Base-by-base conservation (phyloP, 2,888 invertebrate genomes). In the Lochmaea crataegi region DNA sequence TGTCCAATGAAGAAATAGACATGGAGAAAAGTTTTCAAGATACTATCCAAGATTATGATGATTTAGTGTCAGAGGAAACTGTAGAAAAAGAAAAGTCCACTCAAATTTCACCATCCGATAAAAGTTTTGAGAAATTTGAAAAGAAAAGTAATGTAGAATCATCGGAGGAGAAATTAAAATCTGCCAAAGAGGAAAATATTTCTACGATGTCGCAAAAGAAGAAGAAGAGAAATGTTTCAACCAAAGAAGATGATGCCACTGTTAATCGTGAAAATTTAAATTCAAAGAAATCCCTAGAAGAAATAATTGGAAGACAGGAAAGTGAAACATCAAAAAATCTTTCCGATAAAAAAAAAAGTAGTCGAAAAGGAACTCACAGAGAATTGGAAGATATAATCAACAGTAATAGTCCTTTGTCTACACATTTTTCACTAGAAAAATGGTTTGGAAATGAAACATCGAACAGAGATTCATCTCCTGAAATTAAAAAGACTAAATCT, bases 1-100 rank as follows among this genome's bases (percentile, higher is more conserved):
- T 48, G n/a, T 48, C 48, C 6, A 45, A 22, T 22, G 48, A 64
- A 38, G 16, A 53, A 38, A n/a, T 56, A 2, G 60, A 68, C 5
- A 68, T 68, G 68, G 42, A 68, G 14, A 68, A 45, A 10, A 68
- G 45, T 48, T 68, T 68, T 60, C 68, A 68, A 38, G 68, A 68
- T 45, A 32, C 48, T 16, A 14, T 69, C 18, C 42, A 38, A 63
- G 61, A 63, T 6, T 42, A 63, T 4, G 61, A 63, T 18, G 32
- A 38, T 38, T 38, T 38, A 38, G 32, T 38, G 7, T 2, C 32
- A 7, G 32, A 16, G 41, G 51, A 65, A 65, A 48, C 12, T 12
- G 32, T 16, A 38, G 38, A 38, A 26, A 42, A 10, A 7, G n/a
- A 41, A 32, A 18, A 45, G 11, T 7, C 2, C 9, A 57, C 9